Evolutionary conservation across 2,797 vertebrate species (phyloP), one percentile per base, ranked within the genome.

Genomic region (Diceros bicornis): DNA sequence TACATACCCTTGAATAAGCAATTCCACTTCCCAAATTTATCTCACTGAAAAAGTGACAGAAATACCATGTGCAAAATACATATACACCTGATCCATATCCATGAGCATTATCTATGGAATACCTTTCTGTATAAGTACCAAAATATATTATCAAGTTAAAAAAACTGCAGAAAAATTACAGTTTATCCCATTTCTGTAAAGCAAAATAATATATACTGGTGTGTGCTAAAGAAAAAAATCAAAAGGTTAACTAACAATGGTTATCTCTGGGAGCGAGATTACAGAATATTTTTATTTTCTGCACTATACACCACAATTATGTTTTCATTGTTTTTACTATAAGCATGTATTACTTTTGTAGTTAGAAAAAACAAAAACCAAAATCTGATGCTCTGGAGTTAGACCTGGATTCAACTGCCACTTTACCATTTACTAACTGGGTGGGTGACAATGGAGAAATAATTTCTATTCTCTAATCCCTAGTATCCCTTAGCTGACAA

Each of bases 221-320:
- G 21, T 34, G 13, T 44, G 50, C 12, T 44, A 86, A 74, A 59
- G 57, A 85, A 87, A 91, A 91, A 47, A 4, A 27, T 27, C 72
- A 29, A 44, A 88, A 57, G 4, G 66, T 57, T 81, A 71, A 84
- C 25, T 81, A 71, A 84, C 25, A 47, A 85, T 6, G 55, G 4
- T 74, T n/a, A 82, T 41, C 14, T 78, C 78, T 44, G 27, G 18
- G 7, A 93, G 21, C 6, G 0, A 78, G 27, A 66, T 47, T 16
- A 90, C 16, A 69, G 59, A 83, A 41, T 62, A 89, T 50, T 64
- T 89, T 91, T n/a, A 59, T 47, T 91, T 93, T 81, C 78, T 68
- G 50, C 47, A 86, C 8, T 9, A 41, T 69, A 37, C 4, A 59
- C 27, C 55, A 90, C 68, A 86, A 87, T 5, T 85, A 23, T 66